Evolutionary conservation across 2,797 vertebrate genomes (phyloP), one percentile per base, ranked within the genome.

Genomic region (Lophius americanus): DNA sequence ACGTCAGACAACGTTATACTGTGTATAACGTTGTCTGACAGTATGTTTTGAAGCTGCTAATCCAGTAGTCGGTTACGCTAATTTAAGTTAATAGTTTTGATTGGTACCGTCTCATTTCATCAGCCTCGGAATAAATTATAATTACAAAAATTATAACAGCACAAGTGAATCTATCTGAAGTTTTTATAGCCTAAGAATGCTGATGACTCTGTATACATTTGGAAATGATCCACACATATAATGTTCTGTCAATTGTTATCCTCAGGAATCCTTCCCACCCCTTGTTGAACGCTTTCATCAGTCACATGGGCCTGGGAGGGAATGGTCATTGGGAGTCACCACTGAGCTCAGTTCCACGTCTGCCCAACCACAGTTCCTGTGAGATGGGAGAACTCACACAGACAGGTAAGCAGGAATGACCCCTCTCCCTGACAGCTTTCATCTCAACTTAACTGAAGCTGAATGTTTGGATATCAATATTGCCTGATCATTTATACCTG

Each of bases 351-450:
- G 85, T 98, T 68, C 92, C 97, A 52, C 96, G 96, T 32, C 92
- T 97, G 75, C 97, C 98, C 37, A 97, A 92, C 57, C 97, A 98
- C 81, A 93, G 88, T 4, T 49, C 89, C 51, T 99, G 98, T 63
- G 98, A 99, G 85, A 96, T 96, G 92, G 97, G 98, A 51, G 97
- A 99, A 55, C 96, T 99, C 57, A 99, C 97, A 0, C 97, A 99
- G 92, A 98, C 96, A 91, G 98, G 98, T 98, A 79, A 42, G 76
- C 12, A 8, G 2, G 4, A 51, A 47, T 6, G 5, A 7, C 38
- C 37, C 3, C 23, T 50, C 4, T 23, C 23, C 23, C 23, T 23
- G 23, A 23, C 23, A 23, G 23, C 23, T 23, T 23, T 23, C 23
- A 23, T 23, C 23, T 23, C 23, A 10, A 36, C 37, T 11, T 10